A percentile compares a stretch with the other conserved stretches of the same genome.
phyloP scores from a whole-genome alignment of 2,797 vertebrate genomes.

The Cichlasoma orientale region DNA sequence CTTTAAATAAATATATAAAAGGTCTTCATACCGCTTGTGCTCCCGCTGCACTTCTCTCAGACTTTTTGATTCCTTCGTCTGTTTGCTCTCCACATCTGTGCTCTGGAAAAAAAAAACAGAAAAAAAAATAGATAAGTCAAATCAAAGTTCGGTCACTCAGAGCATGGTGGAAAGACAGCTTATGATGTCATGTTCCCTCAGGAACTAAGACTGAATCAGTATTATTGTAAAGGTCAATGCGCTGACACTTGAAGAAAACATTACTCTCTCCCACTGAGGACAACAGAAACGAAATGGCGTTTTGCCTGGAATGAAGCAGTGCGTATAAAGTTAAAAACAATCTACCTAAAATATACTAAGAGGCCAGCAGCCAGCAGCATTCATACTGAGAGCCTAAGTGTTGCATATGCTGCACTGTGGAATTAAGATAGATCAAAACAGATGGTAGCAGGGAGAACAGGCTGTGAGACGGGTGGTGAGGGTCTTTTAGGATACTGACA shows the following conservation, averaged over 20 bases:
- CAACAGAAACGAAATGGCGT: too few species aligned
- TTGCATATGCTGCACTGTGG: too few species aligned
- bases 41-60: slow-evolving; percentile 68
- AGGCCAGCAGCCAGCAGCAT: too few species aligned
- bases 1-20: not conserved
- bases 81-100: slow-evolving; percentile 73
- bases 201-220: not conserved
- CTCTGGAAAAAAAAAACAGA: slow-evolving; percentile 67
- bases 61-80: slow-evolving; percentile 64
- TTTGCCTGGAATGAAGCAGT: too few species aligned
- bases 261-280: not conserved
- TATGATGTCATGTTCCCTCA: not conserved
- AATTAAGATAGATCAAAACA: too few species aligned
- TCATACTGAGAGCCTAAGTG: too few species aligned
- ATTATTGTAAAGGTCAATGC: not conserved
- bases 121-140: not conserved
- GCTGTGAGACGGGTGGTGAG: too few species aligned
- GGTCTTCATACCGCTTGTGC: slow-evolving; percentile 78
- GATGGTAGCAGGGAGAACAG: too few species aligned
- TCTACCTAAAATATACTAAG: too few species aligned
- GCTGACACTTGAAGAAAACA: not conserved
- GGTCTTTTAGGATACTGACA: too few species aligned
- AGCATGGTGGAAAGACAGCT: not conserved
- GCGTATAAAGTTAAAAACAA: too few species aligned
- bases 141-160: not conserved